Conservation (phyloP, 2,113 vertebrate species). For the Mirza zaza region DNA sequence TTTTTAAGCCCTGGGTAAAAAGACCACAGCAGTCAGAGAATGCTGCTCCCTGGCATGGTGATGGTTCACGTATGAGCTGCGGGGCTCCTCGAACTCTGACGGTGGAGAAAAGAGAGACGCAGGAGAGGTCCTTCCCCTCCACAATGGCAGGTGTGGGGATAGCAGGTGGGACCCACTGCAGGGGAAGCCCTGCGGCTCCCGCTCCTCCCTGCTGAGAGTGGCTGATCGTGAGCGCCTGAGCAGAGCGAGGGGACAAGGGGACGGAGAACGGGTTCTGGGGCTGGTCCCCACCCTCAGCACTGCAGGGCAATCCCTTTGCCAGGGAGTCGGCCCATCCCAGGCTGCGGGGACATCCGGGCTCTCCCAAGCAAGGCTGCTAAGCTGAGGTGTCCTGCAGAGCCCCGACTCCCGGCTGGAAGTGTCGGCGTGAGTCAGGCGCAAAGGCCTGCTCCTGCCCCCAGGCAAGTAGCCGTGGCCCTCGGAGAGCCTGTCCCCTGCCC, state of each 20-base stretch:
- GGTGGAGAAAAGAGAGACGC: not conserved
- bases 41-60: accelerated
- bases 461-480: not conserved
- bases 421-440: not conserved
- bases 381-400: not conserved
- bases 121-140: not conserved
- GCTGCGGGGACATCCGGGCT: not conserved
- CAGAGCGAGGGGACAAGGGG: accelerated
- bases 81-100: not conserved
- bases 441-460: not conserved
- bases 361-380: not conserved
- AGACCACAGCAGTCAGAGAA: not conserved
- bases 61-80: not conserved
- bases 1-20: not conserved
- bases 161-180: not conserved
- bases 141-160: not conserved
- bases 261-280: not conserved
- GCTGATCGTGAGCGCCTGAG: not conserved
- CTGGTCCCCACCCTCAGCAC: not conserved
- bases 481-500: not conserved
- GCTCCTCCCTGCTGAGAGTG: not conserved
- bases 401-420: not conserved
- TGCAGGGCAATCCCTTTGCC: not conserved
- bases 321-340: not conserved
- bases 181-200: not conserved